Conservation (phyloP, 2,797 vertebrate genomes). For the Spheniscus humboldti region DNA sequence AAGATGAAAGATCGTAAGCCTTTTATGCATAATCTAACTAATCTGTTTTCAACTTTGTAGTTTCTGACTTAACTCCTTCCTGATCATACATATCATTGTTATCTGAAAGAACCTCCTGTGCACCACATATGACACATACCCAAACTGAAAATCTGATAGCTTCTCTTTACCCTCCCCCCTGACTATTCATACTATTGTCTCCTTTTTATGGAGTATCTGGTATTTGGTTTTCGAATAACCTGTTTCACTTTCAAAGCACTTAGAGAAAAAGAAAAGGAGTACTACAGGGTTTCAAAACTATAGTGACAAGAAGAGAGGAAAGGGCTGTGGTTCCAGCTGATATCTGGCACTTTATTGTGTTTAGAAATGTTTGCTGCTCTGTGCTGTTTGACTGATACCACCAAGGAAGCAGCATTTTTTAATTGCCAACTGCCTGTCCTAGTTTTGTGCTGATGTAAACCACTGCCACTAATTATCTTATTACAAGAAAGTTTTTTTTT, state of each 20-base stretch:
- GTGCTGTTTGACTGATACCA: not conserved
- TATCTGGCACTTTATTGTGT: not conserved
- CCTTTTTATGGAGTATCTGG: not conserved
- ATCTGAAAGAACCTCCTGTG: not conserved
- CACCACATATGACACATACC: not conserved
- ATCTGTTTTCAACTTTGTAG: not conserved
- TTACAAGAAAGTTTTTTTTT: not conserved
- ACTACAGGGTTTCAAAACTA: not conserved
- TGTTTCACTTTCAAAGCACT: not conserved
- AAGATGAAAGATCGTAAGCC: not conserved
- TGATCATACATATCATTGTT: not conserved
- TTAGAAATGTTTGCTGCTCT: not conserved
- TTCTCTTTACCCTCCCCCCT: not conserved
- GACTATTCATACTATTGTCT: not conserved
- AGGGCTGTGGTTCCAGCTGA: not conserved
- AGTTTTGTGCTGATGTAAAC: slow-evolving; percentile 24
- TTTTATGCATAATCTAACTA: not conserved
- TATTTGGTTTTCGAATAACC: not conserved
- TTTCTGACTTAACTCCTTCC: not conserved
- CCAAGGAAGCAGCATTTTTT: not conserved
- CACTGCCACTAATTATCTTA: slow-evolving; percentile 13
- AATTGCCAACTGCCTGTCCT: slow-evolving; percentile 6
- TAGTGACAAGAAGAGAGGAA: not conserved
- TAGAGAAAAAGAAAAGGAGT: not conserved
- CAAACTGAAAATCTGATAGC: not conserved